Conservation (phyloP, 2,797 vertebrate species). For the Pogoniulus pusillus region DNA sequence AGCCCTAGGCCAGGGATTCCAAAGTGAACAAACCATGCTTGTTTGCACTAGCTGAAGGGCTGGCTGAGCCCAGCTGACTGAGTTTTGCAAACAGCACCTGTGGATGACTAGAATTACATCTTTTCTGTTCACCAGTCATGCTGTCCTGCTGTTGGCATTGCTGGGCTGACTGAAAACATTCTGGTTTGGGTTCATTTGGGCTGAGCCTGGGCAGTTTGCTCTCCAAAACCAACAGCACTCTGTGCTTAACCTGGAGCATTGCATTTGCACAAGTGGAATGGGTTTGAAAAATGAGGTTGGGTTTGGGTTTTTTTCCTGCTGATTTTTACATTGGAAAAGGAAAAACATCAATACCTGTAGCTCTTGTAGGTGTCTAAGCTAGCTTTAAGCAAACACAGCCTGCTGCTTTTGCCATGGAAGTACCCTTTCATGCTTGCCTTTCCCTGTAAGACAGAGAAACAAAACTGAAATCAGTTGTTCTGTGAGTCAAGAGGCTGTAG, state of each 20-base stretch:
- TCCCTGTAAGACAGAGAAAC: neutral
- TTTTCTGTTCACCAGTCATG: neutral
- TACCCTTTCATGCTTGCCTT: neutral
- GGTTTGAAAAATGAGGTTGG: neutral
- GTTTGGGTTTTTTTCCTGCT: neutral
- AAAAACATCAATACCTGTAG: neutral
- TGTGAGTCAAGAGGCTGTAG: neutral
- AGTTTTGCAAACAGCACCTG: neutral
- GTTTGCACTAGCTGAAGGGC: neutral
- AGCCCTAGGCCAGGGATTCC: neutral
- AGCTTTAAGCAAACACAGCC: neutral
- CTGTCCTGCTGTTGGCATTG: neutral
- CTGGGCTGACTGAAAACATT: constrained; percentile 32
- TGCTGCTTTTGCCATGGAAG: neutral
- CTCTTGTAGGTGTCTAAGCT: neutral
- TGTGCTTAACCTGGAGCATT: neutral
- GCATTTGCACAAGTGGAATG: neutral
- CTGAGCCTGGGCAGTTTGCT: neutral
- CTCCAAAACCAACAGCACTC: constrained; percentile 39
- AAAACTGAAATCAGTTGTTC: neutral
- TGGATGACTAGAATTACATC: neutral
- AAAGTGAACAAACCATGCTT: neutral
- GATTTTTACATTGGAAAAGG: neutral
- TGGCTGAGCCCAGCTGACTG: neutral
- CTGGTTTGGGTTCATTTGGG: neutral